Conservation (phyloP, 2,113 vertebrate genomes). For the Microtus pennsylvanicus region DNA sequence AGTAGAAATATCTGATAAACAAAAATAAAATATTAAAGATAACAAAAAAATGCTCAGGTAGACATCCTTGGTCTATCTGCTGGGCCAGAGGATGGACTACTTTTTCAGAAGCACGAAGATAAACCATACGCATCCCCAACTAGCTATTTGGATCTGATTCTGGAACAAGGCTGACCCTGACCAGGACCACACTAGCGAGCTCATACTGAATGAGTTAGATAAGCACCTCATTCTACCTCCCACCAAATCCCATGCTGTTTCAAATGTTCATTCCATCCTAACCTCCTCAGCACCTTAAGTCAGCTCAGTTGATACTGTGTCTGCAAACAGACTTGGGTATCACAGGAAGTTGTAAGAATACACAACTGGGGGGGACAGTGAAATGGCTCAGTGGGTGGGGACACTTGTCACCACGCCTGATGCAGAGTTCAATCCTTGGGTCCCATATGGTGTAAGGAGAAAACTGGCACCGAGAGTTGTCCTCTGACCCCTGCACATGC, state of each 20-base stretch:
- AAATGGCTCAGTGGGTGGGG: not conserved
- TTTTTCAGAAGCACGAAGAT: not conserved
- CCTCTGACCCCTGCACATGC: not conserved
- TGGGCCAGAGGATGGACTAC: not conserved
- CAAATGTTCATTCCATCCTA: not conserved
- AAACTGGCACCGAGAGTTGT: no score
- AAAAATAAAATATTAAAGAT: not conserved
- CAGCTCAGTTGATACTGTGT: not conserved
- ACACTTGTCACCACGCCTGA: not conserved
- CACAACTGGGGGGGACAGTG: rapidly evolving
- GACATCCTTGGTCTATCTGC: not conserved
- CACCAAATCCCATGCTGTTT: not conserved
- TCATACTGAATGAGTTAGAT: not conserved
- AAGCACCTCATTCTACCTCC: not conserved
- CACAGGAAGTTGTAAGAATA: not conserved
- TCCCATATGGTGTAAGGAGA: not conserved
- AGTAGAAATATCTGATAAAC: constrained; percentile 6
- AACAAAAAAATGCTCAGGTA: not conserved
- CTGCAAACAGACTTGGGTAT: not conserved
- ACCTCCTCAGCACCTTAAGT: not conserved
- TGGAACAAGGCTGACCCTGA: not conserved
- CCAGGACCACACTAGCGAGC: rapidly evolving
- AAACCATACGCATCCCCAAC: not conserved
- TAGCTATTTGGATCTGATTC: no score
- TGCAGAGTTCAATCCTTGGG: not conserved